Conservation (phyloP, 2,113 vertebrate genomes). For the Burhinus oedicnemus region DNA sequence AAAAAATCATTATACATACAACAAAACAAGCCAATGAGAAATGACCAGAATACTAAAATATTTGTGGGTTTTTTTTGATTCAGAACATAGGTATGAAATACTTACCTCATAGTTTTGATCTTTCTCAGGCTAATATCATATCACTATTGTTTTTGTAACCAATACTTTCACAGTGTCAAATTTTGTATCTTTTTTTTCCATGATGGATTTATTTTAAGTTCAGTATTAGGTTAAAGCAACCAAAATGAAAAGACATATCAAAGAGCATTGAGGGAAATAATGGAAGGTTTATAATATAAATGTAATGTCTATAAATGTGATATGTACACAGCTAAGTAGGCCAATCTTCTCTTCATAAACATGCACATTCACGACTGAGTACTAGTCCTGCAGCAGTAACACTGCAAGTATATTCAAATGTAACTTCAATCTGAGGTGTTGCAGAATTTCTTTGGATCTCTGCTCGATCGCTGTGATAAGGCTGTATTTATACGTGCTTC, state of each 20-base stretch:
- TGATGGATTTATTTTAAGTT: not conserved
- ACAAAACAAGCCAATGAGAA: not conserved
- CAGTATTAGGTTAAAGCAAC: not conserved
- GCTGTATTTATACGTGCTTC: not conserved
- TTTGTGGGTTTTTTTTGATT: not conserved
- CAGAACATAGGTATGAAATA: not conserved
- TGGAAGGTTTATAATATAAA: not conserved
- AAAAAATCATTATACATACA: not conserved
- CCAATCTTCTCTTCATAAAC: not conserved
- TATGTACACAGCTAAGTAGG: not conserved
- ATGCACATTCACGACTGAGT: not conserved
- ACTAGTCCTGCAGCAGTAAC: not conserved
- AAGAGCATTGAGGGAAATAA: not conserved
- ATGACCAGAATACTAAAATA: not conserved
- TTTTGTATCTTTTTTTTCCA: not conserved
- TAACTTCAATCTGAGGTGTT: not conserved
- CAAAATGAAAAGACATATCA: not conserved
- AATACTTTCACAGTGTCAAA: not conserved
- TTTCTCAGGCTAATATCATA: not conserved
- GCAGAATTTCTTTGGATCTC: not conserved
- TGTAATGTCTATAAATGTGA: not conserved
- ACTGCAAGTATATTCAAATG: not conserved
- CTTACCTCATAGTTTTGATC: not conserved
- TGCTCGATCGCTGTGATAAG: not conserved
- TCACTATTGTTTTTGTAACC: not conserved